Percentiles rank a stretch among this genome's conserved stretches.
phyloP scores from a whole-genome alignment of 2,113 vertebrate species.

The Ailuropoda melanoleuca region DNA sequence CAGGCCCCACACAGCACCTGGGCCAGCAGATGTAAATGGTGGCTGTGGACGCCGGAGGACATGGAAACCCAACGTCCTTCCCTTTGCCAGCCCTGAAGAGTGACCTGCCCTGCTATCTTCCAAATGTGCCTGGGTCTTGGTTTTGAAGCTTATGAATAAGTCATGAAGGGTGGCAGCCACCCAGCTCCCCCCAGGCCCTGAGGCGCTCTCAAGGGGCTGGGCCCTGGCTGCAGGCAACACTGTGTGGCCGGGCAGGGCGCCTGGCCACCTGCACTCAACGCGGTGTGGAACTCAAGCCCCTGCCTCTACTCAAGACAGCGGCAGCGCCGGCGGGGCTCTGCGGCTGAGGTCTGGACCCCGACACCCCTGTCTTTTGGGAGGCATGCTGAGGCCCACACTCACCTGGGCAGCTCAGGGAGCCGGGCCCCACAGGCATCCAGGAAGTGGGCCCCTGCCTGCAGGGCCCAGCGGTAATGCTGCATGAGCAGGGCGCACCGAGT shows the following conservation, averaged over 20 bases:
- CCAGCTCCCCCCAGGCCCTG: not conserved
- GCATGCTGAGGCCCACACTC: not conserved
- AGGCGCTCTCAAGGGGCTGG: not conserved
- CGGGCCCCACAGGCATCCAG: constrained; percentile 80
- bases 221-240: fast-evolving
- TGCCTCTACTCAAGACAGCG: not conserved
- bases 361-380: not conserved
- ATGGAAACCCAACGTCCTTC: fast-evolving
- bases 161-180: not conserved
- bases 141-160: not conserved
- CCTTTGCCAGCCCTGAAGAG: not conserved
- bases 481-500: constrained; percentile 87
- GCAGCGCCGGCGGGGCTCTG: not conserved
- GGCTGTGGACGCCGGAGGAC: fast-evolving
- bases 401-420: constrained; percentile 83
- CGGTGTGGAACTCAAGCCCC: no score
- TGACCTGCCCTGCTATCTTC: not conserved
- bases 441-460: constrained; percentile 88
- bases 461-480: constrained; percentile 94
- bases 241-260: not conserved
- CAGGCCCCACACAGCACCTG: not conserved
- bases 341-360: not conserved
- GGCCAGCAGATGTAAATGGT: not conserved
- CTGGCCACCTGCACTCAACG: fast-evolving
- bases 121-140: fast-evolving